A percentile compares a stretch with the other conserved stretches of the same genome.
Conservation (phyloP, 64 coral and sea anemone species). For the Acropora yongei region DNA sequence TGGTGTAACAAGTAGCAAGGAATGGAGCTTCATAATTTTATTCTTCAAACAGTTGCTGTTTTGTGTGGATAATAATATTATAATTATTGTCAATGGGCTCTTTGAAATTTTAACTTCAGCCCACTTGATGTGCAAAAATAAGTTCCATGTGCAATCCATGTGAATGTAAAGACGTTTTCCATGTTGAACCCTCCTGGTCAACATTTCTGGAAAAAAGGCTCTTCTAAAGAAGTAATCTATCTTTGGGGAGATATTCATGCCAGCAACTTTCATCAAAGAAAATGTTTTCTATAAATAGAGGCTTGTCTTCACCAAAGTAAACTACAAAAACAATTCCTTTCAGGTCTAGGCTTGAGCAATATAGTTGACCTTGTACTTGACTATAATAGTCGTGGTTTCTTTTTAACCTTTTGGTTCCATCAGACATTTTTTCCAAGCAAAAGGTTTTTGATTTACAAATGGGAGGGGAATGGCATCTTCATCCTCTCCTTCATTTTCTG, state of each 20-base stretch:
- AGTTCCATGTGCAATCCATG: conserved; percentile 18
- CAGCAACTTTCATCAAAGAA: background rate
- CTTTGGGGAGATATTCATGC: conserved; percentile 13
- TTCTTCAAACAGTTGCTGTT: no score
- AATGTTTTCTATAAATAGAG: conserved; percentile 24
- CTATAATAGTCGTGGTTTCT: no score
- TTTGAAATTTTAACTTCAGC: background rate
- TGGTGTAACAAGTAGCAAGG: no score
- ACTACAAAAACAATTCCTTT: conserved; percentile 14
- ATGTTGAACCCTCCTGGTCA: conserved; percentile 7
- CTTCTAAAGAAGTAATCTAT: conserved; percentile 14
- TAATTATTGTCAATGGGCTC: conserved; percentile 13
- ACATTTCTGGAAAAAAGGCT: conserved; percentile 37
- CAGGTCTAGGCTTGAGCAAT: background rate
- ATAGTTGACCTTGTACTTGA: conserved; percentile 37
- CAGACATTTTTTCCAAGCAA: background rate
- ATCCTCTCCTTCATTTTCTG: background rate
- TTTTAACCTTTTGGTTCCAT: background rate
- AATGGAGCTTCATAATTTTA: no score
- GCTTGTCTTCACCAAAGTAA: conserved; percentile 27
- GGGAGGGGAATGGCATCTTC: background rate
- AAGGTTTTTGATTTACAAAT: conserved; percentile 36
- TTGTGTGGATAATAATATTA: background rate
- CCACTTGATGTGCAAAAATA: background rate
- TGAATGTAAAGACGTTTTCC: background rate